Conservation (phyloP, 2,888 invertebrate genomes). For the Stenodera caucasica region DNA sequence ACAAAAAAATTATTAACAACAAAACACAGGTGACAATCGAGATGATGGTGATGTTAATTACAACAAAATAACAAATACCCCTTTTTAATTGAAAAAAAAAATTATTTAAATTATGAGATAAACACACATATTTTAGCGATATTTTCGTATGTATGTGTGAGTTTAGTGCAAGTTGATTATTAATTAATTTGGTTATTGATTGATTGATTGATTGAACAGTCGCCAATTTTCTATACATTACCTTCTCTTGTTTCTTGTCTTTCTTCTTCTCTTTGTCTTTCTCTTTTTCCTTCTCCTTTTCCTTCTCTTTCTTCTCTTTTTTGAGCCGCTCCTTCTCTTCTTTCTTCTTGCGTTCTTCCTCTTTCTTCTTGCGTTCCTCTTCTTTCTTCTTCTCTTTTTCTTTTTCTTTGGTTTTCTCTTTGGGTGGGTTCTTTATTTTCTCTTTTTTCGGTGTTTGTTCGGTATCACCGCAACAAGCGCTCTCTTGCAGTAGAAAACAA, state of each 20-base stretch:
- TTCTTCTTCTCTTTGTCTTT: slow-evolving; percentile 47
- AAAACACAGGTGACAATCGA: slow-evolving; percentile 17
- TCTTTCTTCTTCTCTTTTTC: slow-evolving; percentile 61
- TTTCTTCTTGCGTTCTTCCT: slow-evolving; percentile 61
- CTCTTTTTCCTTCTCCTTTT: slow-evolving; percentile 60
- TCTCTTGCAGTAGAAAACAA: slow-evolving; percentile 91
- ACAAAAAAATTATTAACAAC: slow-evolving; percentile 36
- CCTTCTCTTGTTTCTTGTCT: slow-evolving; percentile 59
- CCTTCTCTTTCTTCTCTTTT: slow-evolving; percentile 62
- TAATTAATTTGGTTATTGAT: too few relatives aligned
- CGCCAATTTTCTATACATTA: slow-evolving; percentile 34
- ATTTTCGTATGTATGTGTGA: background rate
- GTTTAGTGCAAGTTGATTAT: too few relatives aligned
- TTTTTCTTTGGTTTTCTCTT: slow-evolving; percentile 47
- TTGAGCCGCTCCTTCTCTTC: slow-evolving; percentile 65
- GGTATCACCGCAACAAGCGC: slow-evolving; percentile 77
- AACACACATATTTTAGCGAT: background rate
- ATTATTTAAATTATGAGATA: background rate
- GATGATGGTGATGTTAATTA: slow-evolving; percentile 44
- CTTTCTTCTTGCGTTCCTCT: slow-evolving; percentile 58
- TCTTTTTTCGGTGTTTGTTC: slow-evolving; percentile 61
- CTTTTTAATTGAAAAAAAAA: slow-evolving; percentile 13
- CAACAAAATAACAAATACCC: slow-evolving; percentile 59
- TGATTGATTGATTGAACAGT: too few relatives aligned
- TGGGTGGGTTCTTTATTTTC: slow-evolving; percentile 51